Evolutionary conservation across 1,140 invertebrate genomes (phyloP), one percentile per base, ranked within the genome.

Genomic region (Drosophila repleta): DNA sequence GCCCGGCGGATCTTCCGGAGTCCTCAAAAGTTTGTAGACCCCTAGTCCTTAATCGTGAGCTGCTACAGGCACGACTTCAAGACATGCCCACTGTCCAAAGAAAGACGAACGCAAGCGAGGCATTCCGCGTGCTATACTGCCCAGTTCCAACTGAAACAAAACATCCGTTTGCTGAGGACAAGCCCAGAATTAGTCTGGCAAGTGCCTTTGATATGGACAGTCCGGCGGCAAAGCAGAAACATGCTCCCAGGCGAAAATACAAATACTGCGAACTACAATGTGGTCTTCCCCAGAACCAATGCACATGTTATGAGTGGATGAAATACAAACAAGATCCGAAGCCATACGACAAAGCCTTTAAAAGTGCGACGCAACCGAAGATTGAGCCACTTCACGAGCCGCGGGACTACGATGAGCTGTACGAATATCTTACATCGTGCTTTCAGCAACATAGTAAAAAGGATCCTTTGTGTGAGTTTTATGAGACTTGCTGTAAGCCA

Each of bases 341-440:
- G 6, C 6, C 46, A 0, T 17, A 32, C 20, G 41, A 73, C 0
- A 7, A 70, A 29, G 62, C 32, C 2, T 71, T 69, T 5, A 35
- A 58, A 2, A 18, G 7, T 2, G 49, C 37, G 29, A n/a, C 39
- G 29, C 48, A 43, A 0, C 4, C 49, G 37, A 24, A 21, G 10
- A 3, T 5, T 8, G 45, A 24, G 13, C 10, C 24, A 55, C 18
- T 0, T 4, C 2, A 20, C 4, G 82, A 85, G 46, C 82, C 82
- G 3, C 48, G 20, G 17, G 72, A 88, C 52, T 87, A 87, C 35
- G 82, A 87, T 0, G 83, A 87, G 49, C 57, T 87, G 1, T 87
- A 78, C 51, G 21, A 55, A 6, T 39, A 76, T 0, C 41, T 87
- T 4, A 8, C 64, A 0, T 18, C 13, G 7, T 88, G 82, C 29